A percentile compares a stretch with the other conserved stretches of the same genome.
phyloP scores from a whole-genome alignment of 2,888 invertebrate species.

The Drosophila phalerata region DNA sequence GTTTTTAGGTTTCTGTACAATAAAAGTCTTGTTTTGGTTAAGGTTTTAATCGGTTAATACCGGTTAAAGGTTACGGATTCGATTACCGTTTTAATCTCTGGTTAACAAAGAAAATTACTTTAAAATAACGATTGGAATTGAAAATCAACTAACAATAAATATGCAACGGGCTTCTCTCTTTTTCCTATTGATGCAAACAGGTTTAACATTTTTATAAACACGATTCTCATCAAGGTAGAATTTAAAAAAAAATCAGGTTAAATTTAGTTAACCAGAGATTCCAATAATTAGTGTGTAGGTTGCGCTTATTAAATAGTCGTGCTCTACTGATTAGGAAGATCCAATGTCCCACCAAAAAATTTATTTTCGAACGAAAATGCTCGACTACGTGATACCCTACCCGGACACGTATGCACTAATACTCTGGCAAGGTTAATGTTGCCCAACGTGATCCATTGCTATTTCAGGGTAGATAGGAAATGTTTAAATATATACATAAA shows the following conservation, averaged over 20 bases:
- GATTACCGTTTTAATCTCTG: too few relatives aligned
- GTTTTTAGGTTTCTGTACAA: too few relatives aligned
- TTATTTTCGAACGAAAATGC: background rate
- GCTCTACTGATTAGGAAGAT: constrained; percentile 11
- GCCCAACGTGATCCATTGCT: background rate
- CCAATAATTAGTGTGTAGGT: constrained; percentile 1
- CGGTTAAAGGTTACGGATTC: too few relatives aligned
- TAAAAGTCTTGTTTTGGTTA: too few relatives aligned
- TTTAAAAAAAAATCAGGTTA: constrained; percentile 1
- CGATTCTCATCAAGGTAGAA: constrained; percentile 5
- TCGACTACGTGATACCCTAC: constrained; percentile 1
- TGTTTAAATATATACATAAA: background rate
- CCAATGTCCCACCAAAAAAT: background rate
- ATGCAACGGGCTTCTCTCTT: too few relatives aligned
- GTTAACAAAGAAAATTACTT: background rate
- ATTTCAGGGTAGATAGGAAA: background rate
- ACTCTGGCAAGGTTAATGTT: background rate
- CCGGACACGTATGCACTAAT: background rate
- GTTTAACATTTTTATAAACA: background rate
- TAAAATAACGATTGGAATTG: background rate
- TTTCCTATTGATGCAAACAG: too few relatives aligned
- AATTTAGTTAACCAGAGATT: background rate
- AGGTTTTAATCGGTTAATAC: too few relatives aligned
- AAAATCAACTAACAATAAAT: too few relatives aligned
- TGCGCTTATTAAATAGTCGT: constrained; percentile 2